phyloP scores from a whole-genome alignment of 1,140 invertebrate species.

The Bombus picipes region DNA sequence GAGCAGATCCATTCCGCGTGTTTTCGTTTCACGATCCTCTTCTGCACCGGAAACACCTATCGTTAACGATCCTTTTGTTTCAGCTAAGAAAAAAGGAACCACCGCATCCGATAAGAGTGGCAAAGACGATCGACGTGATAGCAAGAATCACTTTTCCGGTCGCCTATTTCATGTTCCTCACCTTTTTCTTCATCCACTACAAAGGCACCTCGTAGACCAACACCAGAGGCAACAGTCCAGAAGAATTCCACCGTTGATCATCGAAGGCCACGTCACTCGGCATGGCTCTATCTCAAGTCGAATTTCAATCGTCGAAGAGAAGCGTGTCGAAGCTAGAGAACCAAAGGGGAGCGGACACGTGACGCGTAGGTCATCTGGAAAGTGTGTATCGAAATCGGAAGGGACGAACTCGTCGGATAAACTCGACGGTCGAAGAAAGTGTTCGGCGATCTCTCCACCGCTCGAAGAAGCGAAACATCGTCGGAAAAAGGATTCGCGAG shows the following conservation, averaged over 20 bases:
- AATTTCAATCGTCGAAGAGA: no score
- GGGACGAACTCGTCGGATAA: neutral
- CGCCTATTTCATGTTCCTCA: conserved; percentile 95
- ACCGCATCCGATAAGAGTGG: conserved; percentile 94
- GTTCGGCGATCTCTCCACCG: neutral
- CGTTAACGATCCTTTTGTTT: conserved; percentile 70
- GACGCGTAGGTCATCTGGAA: neutral
- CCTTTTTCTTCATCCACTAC: conserved; percentile 97
- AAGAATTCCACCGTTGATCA: conserved; percentile 32
- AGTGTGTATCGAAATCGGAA: neutral
- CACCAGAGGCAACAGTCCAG: neutral
- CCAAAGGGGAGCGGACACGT: neutral
- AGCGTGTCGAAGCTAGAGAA: neutral
- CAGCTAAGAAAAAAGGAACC: conserved; percentile 94
- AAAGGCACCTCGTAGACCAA: conserved; percentile 84
- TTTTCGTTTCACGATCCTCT: neutral
- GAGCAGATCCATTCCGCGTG: neutral
- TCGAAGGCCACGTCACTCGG: neutral
- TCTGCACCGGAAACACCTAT: neutral
- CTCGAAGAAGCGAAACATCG: neutral
- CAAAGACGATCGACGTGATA: conserved; percentile 97
- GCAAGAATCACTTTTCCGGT: conserved; percentile 95
- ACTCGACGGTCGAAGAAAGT: neutral
- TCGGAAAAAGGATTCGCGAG: neutral
- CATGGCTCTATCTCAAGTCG: neutral